Base-by-base conservation (phyloP, 2,113 vertebrate genomes). In the Echinops telfairi region DNA sequence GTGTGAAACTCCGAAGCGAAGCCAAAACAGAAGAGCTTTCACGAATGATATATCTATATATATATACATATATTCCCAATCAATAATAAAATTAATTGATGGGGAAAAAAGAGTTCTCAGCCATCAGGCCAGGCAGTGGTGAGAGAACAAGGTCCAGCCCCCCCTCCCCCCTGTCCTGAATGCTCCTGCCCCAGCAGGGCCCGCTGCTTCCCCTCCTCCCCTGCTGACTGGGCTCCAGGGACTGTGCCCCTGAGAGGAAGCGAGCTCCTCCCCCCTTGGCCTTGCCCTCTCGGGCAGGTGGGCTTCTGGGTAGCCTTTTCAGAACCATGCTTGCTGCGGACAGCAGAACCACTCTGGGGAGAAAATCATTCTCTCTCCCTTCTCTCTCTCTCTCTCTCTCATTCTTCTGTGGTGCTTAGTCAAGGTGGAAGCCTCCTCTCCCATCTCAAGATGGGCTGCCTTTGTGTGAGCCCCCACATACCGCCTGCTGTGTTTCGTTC, bases 281-380 rank as follows among this genome's bases (percentile, higher is more conserved):
- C 0, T 0, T 9, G 47, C 2, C 58, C 40, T 6, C 23, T 22
- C 0, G 31, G 31, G 38, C 36, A 47, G 66, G 19, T 38, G 23
- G 9, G 31, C 5, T 33, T 17, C 2, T 1, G 10, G 27, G 31
- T 80, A 40, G 86, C 27, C 36, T 53, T 43, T 58, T 6, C 4
- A 47, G 66, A 10, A 0, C 27, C 2, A 8, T 6, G 33, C 25
- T 47, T 38, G 2, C 6, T 0, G 5, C 31, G 0, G 19, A 23
- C 40, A 33, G 38, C 70, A 75, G 73, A 88, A 62, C 76, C 31
- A 1, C 58, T 2, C 43, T 5, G 40, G 40, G 40, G 40, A 40
- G 40, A 40, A 40, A 40, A 40, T 40, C 40, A 40, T 3, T 40
- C 4, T 40, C 40, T 40, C 40, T 40, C 40, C 7, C 40, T 40